Evolutionary conservation across 2,113 vertebrate genomes (phyloP).

Genomic region (Monarcha castaneiventris): DNA sequence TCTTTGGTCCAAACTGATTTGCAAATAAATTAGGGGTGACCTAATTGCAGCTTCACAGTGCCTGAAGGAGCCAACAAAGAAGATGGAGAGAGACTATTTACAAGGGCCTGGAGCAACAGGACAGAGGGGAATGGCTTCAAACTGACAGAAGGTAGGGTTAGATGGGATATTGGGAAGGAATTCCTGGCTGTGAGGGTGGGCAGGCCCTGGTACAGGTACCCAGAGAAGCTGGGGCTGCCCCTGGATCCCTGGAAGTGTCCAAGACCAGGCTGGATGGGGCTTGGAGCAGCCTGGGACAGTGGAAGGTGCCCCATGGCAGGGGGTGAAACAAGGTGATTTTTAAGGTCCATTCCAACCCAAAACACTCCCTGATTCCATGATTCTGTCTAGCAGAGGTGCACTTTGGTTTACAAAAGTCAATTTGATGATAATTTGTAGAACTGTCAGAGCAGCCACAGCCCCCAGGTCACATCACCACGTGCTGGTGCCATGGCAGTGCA

Average conservation of each 20-base stretch:
- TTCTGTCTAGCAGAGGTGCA: neutral
- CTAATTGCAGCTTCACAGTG: neutral
- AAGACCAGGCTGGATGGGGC: neutral
- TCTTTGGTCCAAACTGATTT: neutral
- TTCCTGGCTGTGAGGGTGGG: neutral
- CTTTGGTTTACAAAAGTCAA: neutral
- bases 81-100: neutral
- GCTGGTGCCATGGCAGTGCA: neutral
- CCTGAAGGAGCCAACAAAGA: neutral
- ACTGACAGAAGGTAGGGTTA: neutral
- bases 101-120: neutral
- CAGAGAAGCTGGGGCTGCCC: neutral
- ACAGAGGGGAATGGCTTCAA: neutral
- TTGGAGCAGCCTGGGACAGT: neutral
- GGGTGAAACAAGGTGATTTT: neutral
- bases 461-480: neutral
- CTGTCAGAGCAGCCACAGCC: neutral
- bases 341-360: neutral
- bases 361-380: neutral
- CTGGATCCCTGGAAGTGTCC: neutral
- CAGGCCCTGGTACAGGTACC: neutral
- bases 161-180: neutral
- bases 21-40: neutral
- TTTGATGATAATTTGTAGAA: neutral
- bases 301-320: neutral